A percentile compares a stretch with the other conserved stretches of the same genome.
Conservation (phyloP, 30 jellyfish, hydroid and myxozoan genomes). For the Chironex yamaguchii region DNA sequence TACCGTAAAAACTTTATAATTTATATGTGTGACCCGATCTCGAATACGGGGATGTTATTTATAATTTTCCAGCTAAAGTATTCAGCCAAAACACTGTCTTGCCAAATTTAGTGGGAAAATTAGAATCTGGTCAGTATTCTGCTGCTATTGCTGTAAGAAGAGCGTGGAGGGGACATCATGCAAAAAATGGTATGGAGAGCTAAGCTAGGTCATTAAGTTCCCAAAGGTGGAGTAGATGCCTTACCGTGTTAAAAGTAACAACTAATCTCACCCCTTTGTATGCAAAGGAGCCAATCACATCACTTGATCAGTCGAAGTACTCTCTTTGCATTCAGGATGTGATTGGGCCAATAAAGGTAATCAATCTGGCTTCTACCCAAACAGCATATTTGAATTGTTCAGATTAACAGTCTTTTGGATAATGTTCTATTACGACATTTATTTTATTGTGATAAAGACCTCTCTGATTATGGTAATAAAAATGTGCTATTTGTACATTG, state of each 20-base stretch:
- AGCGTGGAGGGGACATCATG: conserved; percentile 12
- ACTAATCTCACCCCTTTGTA: conserved; percentile 42
- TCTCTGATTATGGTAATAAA: too few relatives aligned
- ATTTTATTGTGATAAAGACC: too few relatives aligned
- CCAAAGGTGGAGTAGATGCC: not conserved
- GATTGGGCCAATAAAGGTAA: conserved; percentile 45
- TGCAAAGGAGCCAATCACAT: conserved; percentile 23
- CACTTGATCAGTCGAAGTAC: conserved; percentile 33
- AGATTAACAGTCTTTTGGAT: too few relatives aligned
- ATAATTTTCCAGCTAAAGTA: not conserved
- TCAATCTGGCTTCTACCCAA: too few relatives aligned
- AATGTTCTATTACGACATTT: too few relatives aligned
- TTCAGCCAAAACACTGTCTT: not conserved
- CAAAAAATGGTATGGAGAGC: too few relatives aligned
- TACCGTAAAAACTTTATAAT: conserved; percentile 13
- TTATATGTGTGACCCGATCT: conserved; percentile 9
- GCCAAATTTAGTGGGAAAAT: not conserved
- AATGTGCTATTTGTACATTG: too few relatives aligned
- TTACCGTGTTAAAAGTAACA: conserved; percentile 3
- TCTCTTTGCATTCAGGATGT: conserved; percentile 54
- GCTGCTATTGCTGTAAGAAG: not conserved
- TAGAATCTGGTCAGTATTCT: conserved; percentile 2
- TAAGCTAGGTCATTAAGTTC: conserved; percentile 22
- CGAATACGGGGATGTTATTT: conserved; percentile 23
- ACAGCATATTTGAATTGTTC: too few relatives aligned